Base-by-base conservation (phyloP, 2,113 vertebrate species). In the Psilopsiagon aymara region DNA sequence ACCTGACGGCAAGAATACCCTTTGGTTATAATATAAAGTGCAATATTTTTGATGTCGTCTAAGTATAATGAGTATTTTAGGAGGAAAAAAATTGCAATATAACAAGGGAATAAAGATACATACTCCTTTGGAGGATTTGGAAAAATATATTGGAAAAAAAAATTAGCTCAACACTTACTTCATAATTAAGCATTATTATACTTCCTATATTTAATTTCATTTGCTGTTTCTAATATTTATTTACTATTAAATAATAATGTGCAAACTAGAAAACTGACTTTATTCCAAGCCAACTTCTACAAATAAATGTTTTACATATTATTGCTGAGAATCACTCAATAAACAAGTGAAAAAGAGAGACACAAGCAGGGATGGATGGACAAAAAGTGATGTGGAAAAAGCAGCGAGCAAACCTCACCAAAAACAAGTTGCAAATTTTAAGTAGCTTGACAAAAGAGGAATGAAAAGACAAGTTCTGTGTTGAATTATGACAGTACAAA, bases 31-130 rank as follows among this genome's bases (percentile, higher is more conserved):
- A 37, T 41, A 55, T 43, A 17, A 67, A 66, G 33, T 35, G 29
- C 70, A 82, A 57, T 39, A 49, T 55, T 69, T 37, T 2, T 43
- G 43, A 43, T 63, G 43, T 84, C 70, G 84, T 82, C 46, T 35
- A 67, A 89, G 29, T 49, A 68, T 55, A 78, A 63, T 1, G 8
- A 82, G 86, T 71, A 82, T 46, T 81, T 74, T 23, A 71, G 18
- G 39, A 63, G 23, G 31, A 89, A 67, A 87, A 74, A 37, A 28
- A 4, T 39, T 35, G 15, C 75, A 79, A 15, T 17, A 90, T 82
- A 92, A 86, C 37, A 86, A 87, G 12, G 7, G 33, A 94, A 82
- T 60, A 29, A 85, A 91, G 41, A 88, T 68, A 94, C 29, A 95
- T 33, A 71, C 5, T 57, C 13, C 9, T 64, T 87, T 44, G 33